A percentile compares a stretch with the other conserved stretches of the same genome.
Evolutionary conservation across 2,797 vertebrate genomes (phyloP).

Genomic region (Cyprinodon diabolis): DNA sequence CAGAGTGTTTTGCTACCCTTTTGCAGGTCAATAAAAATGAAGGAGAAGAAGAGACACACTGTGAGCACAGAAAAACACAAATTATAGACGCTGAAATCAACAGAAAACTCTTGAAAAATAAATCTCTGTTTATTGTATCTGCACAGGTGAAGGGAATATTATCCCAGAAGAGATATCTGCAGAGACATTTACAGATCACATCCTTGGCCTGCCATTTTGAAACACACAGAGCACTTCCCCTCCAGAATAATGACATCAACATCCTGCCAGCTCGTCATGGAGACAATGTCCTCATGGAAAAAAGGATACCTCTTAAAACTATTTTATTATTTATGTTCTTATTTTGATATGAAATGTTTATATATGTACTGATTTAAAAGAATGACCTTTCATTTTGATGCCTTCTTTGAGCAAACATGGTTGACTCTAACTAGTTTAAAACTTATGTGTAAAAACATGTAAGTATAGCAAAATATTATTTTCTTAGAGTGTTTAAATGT

Average conservation of each 20-base stretch:
- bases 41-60: conserved; percentile 40
- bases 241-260: conserved; percentile 41
- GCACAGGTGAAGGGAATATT: conserved; percentile 67
- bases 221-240: conserved; percentile 17
- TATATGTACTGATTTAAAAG: neutral
- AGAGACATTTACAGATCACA: conserved; percentile 80
- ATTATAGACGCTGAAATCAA: neutral
- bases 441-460: neutral
- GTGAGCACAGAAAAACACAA: conserved; percentile 42
- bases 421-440: neutral
- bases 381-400: neutral
- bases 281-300: neutral
- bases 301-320: neutral
- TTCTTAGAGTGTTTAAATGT: neutral
- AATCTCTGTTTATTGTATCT: conserved; percentile 18
- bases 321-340: neutral
- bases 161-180: conserved; percentile 88
- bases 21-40: conserved; percentile 68
- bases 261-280: conserved; percentile 1
- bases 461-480: neutral
- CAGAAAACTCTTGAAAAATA: conserved; percentile 5
- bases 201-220: conserved; percentile 83
- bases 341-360: neutral
- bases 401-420: neutral
- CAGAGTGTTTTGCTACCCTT: conserved; percentile 82